Conservation (phyloP, 64 coral and sea anemone genomes). For the Stylophora pistillata region DNA sequence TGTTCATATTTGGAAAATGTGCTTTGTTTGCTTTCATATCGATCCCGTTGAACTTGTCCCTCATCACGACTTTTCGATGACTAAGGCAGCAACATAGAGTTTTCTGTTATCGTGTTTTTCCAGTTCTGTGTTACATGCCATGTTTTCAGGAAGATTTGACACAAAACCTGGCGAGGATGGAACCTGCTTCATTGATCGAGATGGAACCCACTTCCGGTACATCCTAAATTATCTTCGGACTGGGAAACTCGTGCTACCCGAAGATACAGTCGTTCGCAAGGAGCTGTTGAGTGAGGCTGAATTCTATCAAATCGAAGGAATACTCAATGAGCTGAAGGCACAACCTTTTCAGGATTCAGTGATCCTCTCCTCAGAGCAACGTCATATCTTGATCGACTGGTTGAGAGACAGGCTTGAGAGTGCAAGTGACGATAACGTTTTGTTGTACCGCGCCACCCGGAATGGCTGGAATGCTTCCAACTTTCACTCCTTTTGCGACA, state of each 20-base stretch:
- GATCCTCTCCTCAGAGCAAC: neutral
- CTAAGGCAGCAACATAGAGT: neutral
- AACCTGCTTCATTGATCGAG: too few relatives aligned
- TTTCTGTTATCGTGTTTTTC: neutral
- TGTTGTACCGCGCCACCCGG: neutral
- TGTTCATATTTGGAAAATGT: too few relatives aligned
- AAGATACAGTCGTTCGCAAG: neutral
- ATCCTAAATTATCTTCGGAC: too few relatives aligned
- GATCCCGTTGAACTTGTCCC: too few relatives aligned
- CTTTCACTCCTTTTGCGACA: neutral
- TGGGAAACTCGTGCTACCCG: constrained; percentile 9
- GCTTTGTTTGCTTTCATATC: too few relatives aligned
- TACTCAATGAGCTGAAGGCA: neutral
- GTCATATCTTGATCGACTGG: neutral
- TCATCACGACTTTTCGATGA: too few relatives aligned
- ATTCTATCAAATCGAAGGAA: constrained; percentile 18
- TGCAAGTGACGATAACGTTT: neutral
- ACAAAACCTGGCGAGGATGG: too few relatives aligned
- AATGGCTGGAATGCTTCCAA: neutral
- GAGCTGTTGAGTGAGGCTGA: constrained; percentile 26
- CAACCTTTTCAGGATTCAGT: constrained; percentile 5
- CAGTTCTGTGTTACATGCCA: constrained; percentile 35
- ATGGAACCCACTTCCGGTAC: too few relatives aligned
- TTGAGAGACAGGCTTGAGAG: neutral
- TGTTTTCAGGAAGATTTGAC: constrained; percentile 61